A percentile compares a stretch with the other conserved stretches of the same genome.
Conservation (phyloP, 1,140 invertebrate genomes). For the Phymorhynchus buccinoides region DNA sequence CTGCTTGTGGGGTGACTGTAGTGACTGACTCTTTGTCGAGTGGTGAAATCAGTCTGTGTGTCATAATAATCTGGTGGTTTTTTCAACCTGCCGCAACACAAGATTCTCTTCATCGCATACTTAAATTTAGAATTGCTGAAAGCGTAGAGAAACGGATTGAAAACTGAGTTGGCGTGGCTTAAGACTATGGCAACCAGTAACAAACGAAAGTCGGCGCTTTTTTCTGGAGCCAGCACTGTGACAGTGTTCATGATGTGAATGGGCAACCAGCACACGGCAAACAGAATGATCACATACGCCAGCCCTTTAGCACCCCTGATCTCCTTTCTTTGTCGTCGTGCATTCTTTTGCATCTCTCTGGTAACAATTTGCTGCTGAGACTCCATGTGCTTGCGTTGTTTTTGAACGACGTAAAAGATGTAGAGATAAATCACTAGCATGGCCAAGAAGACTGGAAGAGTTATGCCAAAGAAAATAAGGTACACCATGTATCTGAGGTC, state of each 20-base stretch:
- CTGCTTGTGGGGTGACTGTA: too few relatives aligned
- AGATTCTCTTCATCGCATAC: conserved; percentile 79
- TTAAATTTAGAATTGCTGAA: conserved; percentile 90
- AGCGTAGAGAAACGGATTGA: conserved; percentile 77
- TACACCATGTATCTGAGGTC: conserved; percentile 71
- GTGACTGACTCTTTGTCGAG: too few relatives aligned
- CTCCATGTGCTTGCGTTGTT: conserved; percentile 49
- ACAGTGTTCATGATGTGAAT: conserved; percentile 67
- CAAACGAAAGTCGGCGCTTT: conserved; percentile 46
- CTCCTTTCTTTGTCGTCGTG: conserved; percentile 54
- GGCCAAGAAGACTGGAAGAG: conserved; percentile 62
- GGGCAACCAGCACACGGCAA: conserved; percentile 70
- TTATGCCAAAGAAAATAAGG: conserved; percentile 69
- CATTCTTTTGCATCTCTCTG: conserved; percentile 30
- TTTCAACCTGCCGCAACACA: conserved; percentile 42
- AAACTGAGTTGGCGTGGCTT: conserved; percentile 78
- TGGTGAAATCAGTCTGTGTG: too few relatives aligned
- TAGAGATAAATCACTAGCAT: conserved; percentile 68
- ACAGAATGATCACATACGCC: conserved; percentile 64
- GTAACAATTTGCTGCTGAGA: conserved; percentile 43
- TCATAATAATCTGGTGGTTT: background rate
- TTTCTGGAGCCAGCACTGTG: conserved; percentile 46
- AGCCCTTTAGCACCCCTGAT: conserved; percentile 69
- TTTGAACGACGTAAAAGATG: conserved; percentile 61
- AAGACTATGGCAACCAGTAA: conserved; percentile 77